Evolutionary conservation across 2,888 invertebrate genomes (phyloP), one percentile per base, ranked within the genome.

Genomic region (Odontocolon sp.): DNA sequence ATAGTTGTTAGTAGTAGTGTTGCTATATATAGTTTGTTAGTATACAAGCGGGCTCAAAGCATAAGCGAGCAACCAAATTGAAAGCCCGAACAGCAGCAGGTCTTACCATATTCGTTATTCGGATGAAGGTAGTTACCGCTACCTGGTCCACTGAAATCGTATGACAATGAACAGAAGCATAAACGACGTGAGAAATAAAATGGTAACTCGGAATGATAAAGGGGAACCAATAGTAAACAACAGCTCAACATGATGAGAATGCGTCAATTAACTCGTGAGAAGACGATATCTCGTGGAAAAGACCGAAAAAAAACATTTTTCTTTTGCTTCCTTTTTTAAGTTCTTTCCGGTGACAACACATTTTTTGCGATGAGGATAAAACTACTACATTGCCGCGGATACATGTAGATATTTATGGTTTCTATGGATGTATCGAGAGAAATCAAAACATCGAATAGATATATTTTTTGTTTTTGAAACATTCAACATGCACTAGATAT

Each of bases 71-170:
- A 50, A 86, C 77, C 38, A 63, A 77, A 71, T 79, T 80, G 77
- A 80, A 79, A 82, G 71, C 85, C 86, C 86, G 87, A 86, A 84
- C 87, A 85, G 70, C 77, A 75, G 84, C 73, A 38, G 50, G 64
- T 77, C 90, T 90, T 90, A 90, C 90, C 90, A 87, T 90, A 90
- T 87, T 90, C 89, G 83, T 86, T 88, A 88, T 88, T 89, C 84
- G 90, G 90, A 87, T 90, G 90, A 59, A 90, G 90, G 86, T 88
- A 90, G 87, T 90, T 90, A 88, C 90, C 88, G 89, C 89, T 88
- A 89, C 87, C 88, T 82, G 90, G 88, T 85, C 90, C 90, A 87
- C 90, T 90, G 90, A 90, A 90, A 81, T 77, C 72, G 89, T 89
- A 89, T 84, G 88, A 88, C 83, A 87, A 85, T 88, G 82, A 86